Evolutionary conservation across 2,113 vertebrate species (phyloP).

Genomic region (Speoplatyrhinus poulsoni): DNA sequence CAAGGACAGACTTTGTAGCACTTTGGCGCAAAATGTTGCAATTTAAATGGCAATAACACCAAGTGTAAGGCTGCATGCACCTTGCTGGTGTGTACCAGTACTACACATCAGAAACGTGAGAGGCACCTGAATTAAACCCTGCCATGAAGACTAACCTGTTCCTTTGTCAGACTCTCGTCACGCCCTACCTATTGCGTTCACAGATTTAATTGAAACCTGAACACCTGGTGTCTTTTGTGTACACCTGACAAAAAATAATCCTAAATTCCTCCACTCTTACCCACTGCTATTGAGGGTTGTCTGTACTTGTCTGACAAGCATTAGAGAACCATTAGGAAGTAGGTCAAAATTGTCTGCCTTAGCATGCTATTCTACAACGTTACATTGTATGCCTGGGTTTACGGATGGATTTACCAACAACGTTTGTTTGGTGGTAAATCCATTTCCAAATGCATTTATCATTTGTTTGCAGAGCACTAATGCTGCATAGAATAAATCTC

Average conservation of each 20-base stretch:
- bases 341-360: background rate
- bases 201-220: conserved; percentile 1
- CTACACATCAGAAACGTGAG: background rate
- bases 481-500: too few relatives aligned
- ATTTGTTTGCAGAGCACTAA: too few relatives aligned
- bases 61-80: background rate
- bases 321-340: background rate
- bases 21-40: background rate
- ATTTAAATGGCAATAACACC: background rate
- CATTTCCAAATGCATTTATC: too few relatives aligned
- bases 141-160: background rate
- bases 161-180: background rate
- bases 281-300: background rate
- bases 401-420: too few relatives aligned
- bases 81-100: background rate
- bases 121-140: background rate
- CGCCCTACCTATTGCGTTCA: background rate
- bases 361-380: too few relatives aligned
- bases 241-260: background rate
- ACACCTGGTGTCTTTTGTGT: background rate
- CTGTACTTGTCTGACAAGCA: conserved; percentile 9
- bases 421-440: too few relatives aligned
- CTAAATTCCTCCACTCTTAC: background rate
- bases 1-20: background rate
- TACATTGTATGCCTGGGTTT: too few relatives aligned